Percentiles rank a stretch among this genome's conserved stretches.
Conservation (phyloP, 2,113 vertebrate genomes). For the Corydoras maculifer region DNA sequence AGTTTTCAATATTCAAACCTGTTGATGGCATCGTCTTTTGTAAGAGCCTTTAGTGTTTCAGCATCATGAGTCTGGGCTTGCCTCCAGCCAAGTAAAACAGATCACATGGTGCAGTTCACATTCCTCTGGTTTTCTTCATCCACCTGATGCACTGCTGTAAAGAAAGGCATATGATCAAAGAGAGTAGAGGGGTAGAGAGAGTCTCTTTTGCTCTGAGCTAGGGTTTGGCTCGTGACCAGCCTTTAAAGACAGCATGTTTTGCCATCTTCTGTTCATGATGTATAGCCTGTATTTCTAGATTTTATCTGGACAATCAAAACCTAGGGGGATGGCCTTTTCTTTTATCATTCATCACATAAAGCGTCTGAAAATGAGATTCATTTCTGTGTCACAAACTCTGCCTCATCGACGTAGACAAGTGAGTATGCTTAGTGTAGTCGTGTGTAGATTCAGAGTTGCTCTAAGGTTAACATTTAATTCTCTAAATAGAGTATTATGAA, state of each 20-base stretch:
- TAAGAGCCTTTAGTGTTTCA: neutral
- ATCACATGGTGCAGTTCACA: conserved; percentile 47
- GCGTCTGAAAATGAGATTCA: conserved; percentile 31
- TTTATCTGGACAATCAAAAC: conserved; percentile 3
- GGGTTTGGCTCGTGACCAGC: too few relatives aligned
- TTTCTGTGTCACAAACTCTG: conserved; percentile 24
- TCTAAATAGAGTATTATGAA: too few relatives aligned
- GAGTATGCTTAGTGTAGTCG: conserved; percentile 22
- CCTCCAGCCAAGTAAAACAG: conserved; percentile 8
- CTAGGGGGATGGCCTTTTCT: conserved; percentile 27
- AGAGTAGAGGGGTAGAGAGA: too few relatives aligned
- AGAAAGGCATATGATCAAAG: neutral
- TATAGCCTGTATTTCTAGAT: neutral
- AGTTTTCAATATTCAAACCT: too few relatives aligned
- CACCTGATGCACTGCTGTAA: conserved; percentile 8
- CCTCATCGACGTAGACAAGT: conserved; percentile 33
- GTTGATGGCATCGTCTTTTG: too few relatives aligned
- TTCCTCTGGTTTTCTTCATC: conserved; percentile 39
- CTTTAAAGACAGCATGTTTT: neutral
- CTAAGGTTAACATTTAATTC: neutral
- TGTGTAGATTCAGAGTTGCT: neutral
- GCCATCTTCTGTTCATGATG: neutral
- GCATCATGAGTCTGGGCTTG: conserved; percentile 29
- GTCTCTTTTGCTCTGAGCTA: too few relatives aligned
- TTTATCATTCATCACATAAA: conserved; percentile 26